Evolutionary conservation across 1,140 invertebrate genomes (phyloP), one percentile per base, ranked within the genome.

Genomic region (Meloidogyne hapla): DNA sequence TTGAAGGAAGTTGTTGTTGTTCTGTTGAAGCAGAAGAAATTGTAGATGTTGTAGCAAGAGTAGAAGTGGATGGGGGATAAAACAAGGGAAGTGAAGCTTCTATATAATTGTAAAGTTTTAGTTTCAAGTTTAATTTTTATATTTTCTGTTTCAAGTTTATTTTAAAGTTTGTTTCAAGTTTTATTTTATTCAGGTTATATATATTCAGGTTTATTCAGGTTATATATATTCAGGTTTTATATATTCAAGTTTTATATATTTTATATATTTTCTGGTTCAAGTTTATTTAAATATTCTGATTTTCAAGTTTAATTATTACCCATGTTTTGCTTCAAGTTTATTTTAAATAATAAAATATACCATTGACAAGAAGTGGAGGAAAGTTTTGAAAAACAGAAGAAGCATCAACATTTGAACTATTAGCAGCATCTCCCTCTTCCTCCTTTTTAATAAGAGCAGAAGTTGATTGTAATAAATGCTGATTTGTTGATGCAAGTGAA

Each of bases 401-500:
- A 25, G 23, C 21, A 38, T 10, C 45, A 38, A 56, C 2, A n/a
- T n/a, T 28, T 18, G 70, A 9, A 13, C 25, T 9, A 28, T 56
- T 33, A 23, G 9, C 13, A 21, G 13, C 15, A 61, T 25, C 28
- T 10, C 26, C 10, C 9, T 25, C 15, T 33, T 23, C 67, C 23
- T 23, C 25, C 25, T 8, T 12, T 33, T 69, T 56, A 10, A 33
- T 6, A 25, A 26, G 18, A n/a, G 69, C 13, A n/a, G 69, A 45
- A 28, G 69, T 26, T 18, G 69, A 70, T n/a, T 56, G 48, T 56
- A 33, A 48, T 25, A 21, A 68, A 18, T 15, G 69, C 69, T 15
- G 33, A n/a, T n/a, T 26, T 45, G 38, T 13, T 70, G 38, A 28
- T 12, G 71, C 71, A 21, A 73, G 56, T 23, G 71, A 73, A 21